A percentile compares a stretch with the other conserved stretches of the same genome.
phyloP scores from a whole-genome alignment of 2,113 vertebrate genomes.

The Dunckerocampus dactyliophorus region DNA sequence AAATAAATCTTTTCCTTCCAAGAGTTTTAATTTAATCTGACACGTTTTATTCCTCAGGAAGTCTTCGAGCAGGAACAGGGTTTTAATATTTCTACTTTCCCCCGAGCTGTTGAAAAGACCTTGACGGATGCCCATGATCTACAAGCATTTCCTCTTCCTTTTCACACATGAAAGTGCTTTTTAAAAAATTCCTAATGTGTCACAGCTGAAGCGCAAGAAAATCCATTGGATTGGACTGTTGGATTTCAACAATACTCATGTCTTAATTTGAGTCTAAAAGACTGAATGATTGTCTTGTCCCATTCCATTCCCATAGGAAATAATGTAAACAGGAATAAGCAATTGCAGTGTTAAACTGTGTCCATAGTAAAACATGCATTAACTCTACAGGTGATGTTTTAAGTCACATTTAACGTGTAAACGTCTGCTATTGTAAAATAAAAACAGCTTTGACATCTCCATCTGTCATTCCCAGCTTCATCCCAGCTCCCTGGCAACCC shows the following conservation, averaged over 20 bases:
- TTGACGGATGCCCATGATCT: conserved; percentile 33
- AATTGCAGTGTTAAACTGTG: too few relatives aligned
- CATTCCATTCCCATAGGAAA: too few relatives aligned
- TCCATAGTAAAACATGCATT: too few relatives aligned
- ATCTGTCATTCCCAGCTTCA: conserved; percentile 74
- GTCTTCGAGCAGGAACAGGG: neutral
- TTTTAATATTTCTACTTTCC: neutral
- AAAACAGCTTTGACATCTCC: neutral
- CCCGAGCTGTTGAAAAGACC: conserved; percentile 12
- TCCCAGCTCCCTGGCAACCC: conserved; percentile 85
- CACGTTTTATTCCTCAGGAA: neutral
- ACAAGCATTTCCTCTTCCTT: conserved; percentile 39
- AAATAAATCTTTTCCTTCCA: too few relatives aligned
- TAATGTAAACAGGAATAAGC: too few relatives aligned
- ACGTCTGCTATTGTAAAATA: neutral
- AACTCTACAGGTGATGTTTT: neutral
- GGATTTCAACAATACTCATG: conserved; percentile 50
- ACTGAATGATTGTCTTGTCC: neutral
- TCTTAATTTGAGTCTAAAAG: neutral
- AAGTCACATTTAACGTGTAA: too few relatives aligned
- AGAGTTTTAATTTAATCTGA: too few relatives aligned
- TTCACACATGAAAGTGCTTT: conserved; percentile 46
- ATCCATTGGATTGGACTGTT: conserved; percentile 1
- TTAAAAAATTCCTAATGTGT: conserved; percentile 50
- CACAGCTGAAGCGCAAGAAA: conserved; percentile 50